Evolutionary conservation across 2,113 vertebrate species (phyloP), one percentile per base, ranked within the genome.

Genomic region (Sturnus vulgaris): DNA sequence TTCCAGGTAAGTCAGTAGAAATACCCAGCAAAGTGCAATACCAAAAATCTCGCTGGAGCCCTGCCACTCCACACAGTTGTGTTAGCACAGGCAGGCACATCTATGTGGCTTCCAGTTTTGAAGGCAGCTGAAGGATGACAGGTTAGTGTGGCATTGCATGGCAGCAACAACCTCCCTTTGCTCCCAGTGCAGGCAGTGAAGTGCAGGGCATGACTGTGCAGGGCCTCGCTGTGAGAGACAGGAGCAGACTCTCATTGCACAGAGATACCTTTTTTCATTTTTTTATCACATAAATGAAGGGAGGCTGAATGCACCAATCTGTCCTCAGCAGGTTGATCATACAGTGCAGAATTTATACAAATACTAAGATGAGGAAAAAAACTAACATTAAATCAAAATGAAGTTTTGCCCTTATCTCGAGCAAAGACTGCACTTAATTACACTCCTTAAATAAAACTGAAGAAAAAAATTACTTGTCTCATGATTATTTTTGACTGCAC

Each of bases 151-250:
- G 12, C 35, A 20, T 4, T 64, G 31, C 24, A 30, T 11, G 35
- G 37, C 22, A 69, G 25, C 39, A n/a, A 19, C 9, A 60, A 35
- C 19, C 12, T 69, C 40, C 49, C 28, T 76, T 70, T 80, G 73
- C 66, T 46, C 16, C 30, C 28, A 42, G 20, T 3, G 42, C 33
- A 82, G 24, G 20, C 23, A 72, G 16, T 6, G 23, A 25, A 71
- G 19, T 6, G 1, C 4, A 9, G 30, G 15, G 47, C 2, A 16
- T 27, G 31, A 44, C 44, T 14, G 17, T 6, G 11, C 60, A 75
- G 17, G n/a, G 55, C 21, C 7, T 49, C 0, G 0, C 23, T 16
- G 1, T 11, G 31, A 56, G 30, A 25, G 37, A 53, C 27, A 64
- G 37, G 79, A 53, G 31, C 28, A 56, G 52, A 57, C 30, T 17